Conservation (phyloP, 2,888 invertebrate species). For the Philonicus albiceps region DNA sequence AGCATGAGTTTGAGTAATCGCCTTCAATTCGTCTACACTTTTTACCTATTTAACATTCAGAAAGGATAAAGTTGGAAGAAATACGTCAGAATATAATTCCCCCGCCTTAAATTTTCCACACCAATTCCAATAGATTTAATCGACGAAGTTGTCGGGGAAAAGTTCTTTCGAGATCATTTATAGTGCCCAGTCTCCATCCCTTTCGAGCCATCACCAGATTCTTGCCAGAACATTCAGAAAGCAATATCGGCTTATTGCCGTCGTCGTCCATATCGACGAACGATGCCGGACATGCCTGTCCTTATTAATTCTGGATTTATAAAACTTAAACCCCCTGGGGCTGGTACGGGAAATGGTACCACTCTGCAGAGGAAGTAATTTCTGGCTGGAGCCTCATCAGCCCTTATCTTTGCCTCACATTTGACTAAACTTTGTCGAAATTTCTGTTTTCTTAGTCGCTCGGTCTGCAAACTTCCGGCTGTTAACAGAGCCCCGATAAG, state of each 20-base stretch:
- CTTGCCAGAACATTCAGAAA: not conserved
- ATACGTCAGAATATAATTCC: not conserved
- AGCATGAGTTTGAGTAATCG: not conserved
- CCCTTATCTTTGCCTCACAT: slow-evolving; percentile 11
- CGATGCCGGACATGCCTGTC: not conserved
- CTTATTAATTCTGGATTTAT: slow-evolving; percentile 31
- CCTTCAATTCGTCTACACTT: not conserved
- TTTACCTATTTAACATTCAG: not conserved
- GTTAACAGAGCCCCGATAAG: not conserved
- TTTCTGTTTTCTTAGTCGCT: slow-evolving; percentile 17
- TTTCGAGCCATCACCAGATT: not conserved
- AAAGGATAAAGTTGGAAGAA: not conserved
- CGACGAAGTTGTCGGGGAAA: not conserved
- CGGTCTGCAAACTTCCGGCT: not conserved
- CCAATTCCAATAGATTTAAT: not conserved
- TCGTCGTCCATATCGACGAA: not conserved
- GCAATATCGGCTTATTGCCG: slow-evolving; percentile 14
- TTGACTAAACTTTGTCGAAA: slow-evolving; percentile 18
- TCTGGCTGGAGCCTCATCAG: slow-evolving; percentile 13
- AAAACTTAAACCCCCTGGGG: not conserved
- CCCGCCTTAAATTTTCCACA: not conserved
- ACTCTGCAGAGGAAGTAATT: not conserved
- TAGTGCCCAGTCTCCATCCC: not conserved
- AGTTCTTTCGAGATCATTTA: not conserved
- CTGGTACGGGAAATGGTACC: not conserved